phyloP scores from a whole-genome alignment of 2,888 invertebrate species.

The Electrophaes corylata region DNA sequence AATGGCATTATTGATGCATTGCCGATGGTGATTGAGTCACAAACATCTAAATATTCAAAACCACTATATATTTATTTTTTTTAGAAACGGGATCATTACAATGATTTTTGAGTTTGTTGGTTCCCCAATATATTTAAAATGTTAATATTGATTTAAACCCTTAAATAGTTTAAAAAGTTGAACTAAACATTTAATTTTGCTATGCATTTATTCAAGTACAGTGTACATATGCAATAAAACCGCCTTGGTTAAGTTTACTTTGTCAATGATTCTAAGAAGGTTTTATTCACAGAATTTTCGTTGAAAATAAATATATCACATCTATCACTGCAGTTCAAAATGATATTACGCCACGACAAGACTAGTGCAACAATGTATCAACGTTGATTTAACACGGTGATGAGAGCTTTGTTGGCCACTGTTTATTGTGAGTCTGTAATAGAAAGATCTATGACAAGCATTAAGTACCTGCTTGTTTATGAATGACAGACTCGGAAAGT shows the following conservation, averaged over 20 bases:
- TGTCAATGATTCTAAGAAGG: not conserved
- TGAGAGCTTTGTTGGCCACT: slow-evolving; percentile 4
- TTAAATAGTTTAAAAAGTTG: too few species aligned
- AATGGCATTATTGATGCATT: too few species aligned
- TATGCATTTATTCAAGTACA: too few species aligned
- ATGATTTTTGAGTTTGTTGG: too few species aligned
- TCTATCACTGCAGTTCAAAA: not conserved
- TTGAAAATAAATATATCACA: not conserved
- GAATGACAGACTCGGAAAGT: not conserved
- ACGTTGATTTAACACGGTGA: slow-evolving; percentile 3
- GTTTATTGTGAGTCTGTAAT: slow-evolving; percentile 10
- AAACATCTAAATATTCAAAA: too few species aligned
- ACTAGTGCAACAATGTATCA: slow-evolving; percentile 1
- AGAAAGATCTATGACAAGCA: slow-evolving; percentile 9
- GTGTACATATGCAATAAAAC: too few species aligned
- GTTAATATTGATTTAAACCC: too few species aligned
- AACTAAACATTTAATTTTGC: too few species aligned
- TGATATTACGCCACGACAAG: not conserved
- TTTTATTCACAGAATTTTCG: not conserved
- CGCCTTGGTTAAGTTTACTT: not conserved
- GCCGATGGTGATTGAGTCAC: too few species aligned
- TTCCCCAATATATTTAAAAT: too few species aligned
- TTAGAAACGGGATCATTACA: too few species aligned
- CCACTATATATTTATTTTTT: too few species aligned
- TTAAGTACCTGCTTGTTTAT: slow-evolving; percentile 10